phyloP scores from a whole-genome alignment of 2,113 vertebrate species.

The Corythaixoides concolor region DNA sequence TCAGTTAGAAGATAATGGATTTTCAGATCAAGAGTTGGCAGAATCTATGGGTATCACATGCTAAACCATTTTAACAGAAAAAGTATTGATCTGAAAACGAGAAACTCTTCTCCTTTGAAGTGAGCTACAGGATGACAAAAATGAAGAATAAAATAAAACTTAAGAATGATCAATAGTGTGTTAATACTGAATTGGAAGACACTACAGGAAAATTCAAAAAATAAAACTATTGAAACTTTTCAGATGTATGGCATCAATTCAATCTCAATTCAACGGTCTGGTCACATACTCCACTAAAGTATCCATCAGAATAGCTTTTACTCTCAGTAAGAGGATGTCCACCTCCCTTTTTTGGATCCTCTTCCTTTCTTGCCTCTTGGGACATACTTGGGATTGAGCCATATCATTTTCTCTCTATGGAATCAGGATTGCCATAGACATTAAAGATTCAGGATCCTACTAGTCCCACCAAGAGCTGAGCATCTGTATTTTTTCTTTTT shows the following conservation, averaged over 20 bases:
- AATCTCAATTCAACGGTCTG: neutral
- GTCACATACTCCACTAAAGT: neutral
- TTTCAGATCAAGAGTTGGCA: neutral
- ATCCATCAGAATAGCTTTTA: neutral
- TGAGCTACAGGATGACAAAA: neutral
- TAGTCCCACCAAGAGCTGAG: neutral
- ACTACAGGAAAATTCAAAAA: neutral
- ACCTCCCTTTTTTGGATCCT: neutral
- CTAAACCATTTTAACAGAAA: neutral
- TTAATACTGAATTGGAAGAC: neutral
- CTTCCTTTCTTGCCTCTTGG: neutral
- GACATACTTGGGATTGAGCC: neutral
- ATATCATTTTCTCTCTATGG: neutral
- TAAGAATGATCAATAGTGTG: neutral
- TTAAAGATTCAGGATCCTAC: neutral
- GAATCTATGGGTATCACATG: accelerated
- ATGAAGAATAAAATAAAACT: neutral
- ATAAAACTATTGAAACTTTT: neutral
- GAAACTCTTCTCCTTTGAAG: neutral
- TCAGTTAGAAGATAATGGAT: neutral
- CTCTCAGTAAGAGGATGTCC: neutral
- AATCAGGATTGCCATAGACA: neutral
- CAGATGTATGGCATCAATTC: neutral
- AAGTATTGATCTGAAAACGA: neutral
- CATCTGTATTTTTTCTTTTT: neutral